Base-by-base conservation (phyloP, 2,113 vertebrate genomes). In the Cairina moschata region DNA sequence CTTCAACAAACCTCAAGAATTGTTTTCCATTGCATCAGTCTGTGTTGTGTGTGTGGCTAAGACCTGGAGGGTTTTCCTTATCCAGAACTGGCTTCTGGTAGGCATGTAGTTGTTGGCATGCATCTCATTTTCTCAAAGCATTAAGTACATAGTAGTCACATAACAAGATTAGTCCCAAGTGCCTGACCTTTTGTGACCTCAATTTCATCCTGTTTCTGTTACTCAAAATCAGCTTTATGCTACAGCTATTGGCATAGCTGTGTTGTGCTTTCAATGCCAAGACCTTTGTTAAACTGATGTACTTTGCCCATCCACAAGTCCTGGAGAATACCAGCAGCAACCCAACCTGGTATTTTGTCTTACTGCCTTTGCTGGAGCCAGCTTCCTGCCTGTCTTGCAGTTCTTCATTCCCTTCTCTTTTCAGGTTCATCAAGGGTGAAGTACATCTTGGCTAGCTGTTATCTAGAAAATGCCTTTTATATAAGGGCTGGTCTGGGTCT, bases 391-490 rank as follows among this genome's bases (percentile, higher is more conserved):
- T 4, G 2, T 74, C 96, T 78, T 63, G 95, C 88, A 92, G 13
- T 72, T 95, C 96, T 91, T 95, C 90, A 92, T 95, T 96, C 96
- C 73, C 86, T 8, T 88, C 73, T 91, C 28, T 62, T 88, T 60
- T 54, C 1, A 4, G 60, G 83, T 86, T 91, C 86, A 54, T 29
- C 65, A 71, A 66, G 86, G 95, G 89, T 86, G 86, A 91, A 66
- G 23, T 40, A 56, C 56, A 31, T 66, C 56, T 91, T 74, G 82
- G 65, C 86, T 86, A 74, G 54, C n/a, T 90, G 44, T 73, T 80
- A 76, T 54, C 67, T 93, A 65, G 36, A 83, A 91, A 62, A 83
- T 59, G 18, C 2, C 5, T 59, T 71, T 74, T 40, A 14, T 18
- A 1, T 17, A 38, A 86, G 68, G 73, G 31, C 68, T 67, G 44